Base-by-base conservation (phyloP, 1,140 invertebrate genomes). In the Propsilocerus akamusi region DNA sequence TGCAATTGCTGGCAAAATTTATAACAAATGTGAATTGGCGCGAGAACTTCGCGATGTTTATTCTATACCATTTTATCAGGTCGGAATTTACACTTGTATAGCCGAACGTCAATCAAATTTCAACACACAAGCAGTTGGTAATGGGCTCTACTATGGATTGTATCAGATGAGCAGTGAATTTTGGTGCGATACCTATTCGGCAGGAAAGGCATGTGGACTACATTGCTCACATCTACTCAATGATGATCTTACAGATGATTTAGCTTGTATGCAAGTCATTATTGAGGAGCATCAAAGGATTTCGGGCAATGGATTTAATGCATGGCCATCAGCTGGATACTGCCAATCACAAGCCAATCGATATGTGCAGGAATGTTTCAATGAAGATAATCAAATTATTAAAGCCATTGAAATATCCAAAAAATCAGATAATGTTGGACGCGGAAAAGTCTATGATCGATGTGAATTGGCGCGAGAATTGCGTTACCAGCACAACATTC, bases 21-120 rank as follows among this genome's bases (percentile, higher is more conserved):
- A 73, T 59, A 70, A 77, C n/a, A 67, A 73, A 20, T 84, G 81
- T 56, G 80, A 82, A 57, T 61, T 84, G 20, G 80, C 77, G n/a
- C 60, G 68, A 24, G 72, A 78, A 49, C 62, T 84, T 24, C 57
- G 59, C 12, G 59, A 68, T 2, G 61, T 68, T 2, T 67, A 71
- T 46, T 68, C 70, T 5, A 59, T 78, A 12, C 63, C 69, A 0
- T 57, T 61, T 1, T 57, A 71, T 5, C 68, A 81, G 50, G 61
- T 80, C 17, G 64, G 76, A 17, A 76, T 71, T 22, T 80, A 79
- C 78, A 72, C 82, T 12, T 83, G 80, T 64, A 75, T 82, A 48
- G 75, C 75, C 0, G 67, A 68, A 54, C 72, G 77, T 61, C 79
- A 83, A 61, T 80, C 77, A 1, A 62, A 69, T 3, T 78, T 72